Evolutionary conservation across 2,888 invertebrate species (phyloP).

Genomic region (Steinernema hermaphroditum): DNA sequence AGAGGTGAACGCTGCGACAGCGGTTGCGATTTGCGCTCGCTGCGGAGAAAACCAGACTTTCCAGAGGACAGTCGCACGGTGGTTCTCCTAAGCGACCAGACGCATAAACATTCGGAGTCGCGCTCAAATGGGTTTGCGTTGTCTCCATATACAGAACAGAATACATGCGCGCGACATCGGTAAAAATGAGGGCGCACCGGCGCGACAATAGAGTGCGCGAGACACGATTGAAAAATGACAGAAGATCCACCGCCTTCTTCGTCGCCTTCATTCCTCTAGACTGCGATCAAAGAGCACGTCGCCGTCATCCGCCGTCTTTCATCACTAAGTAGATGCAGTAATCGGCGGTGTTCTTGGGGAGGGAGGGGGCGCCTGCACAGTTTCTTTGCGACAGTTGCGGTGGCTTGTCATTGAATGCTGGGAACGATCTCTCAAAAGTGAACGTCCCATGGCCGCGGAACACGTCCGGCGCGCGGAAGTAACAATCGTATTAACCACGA

Average conservation of each 20-base stretch:
- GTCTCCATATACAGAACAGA: slow-evolving; percentile 7
- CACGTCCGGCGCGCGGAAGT: too few relatives aligned
- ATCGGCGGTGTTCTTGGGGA: too few relatives aligned
- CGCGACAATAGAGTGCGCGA: background rate
- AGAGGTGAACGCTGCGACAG: background rate
- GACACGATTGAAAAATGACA: background rate
- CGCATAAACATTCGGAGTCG: slow-evolving; percentile 9
- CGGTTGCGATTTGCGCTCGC: too few relatives aligned
- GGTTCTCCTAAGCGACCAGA: background rate
- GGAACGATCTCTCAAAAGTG: background rate
- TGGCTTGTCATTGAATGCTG: background rate
- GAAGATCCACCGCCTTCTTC: background rate
- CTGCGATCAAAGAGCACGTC: background rate
- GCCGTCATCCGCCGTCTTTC: background rate
- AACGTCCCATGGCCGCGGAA: background rate
- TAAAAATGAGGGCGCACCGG: slow-evolving; percentile 1
- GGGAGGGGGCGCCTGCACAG: too few relatives aligned
- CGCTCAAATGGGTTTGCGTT: background rate
- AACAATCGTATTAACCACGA: background rate
- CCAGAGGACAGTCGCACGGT: background rate
- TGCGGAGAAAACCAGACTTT: background rate
- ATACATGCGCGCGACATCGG: background rate
- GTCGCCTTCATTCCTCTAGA: background rate
- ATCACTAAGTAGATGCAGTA: too few relatives aligned
- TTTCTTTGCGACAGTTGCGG: background rate